phyloP scores from a whole-genome alignment of 1,140 invertebrate genomes.

The Ectropis grisescens region DNA sequence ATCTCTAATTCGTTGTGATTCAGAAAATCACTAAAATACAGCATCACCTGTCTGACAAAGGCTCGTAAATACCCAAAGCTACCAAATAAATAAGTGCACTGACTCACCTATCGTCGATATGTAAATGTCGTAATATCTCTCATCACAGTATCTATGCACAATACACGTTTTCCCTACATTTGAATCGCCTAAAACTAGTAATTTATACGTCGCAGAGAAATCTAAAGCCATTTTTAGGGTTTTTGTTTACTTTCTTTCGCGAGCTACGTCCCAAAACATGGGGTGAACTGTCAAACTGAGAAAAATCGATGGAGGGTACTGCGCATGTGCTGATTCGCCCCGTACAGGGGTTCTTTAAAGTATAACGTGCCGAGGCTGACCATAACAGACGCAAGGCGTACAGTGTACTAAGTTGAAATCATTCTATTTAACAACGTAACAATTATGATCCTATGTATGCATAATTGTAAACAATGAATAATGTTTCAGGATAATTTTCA shows the following conservation, averaged over 20 bases:
- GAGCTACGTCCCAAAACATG: conserved; percentile 54
- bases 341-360: no score
- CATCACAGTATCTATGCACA: conserved; percentile 90
- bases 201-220: conserved; percentile 87
- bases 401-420: no score
- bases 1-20: conserved; percentile 16
- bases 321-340: conserved; percentile 49
- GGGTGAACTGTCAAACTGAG: conserved; percentile 60
- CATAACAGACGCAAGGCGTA: no score
- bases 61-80: conserved; percentile 37
- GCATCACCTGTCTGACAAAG: conserved; percentile 39
- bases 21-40: conserved; percentile 25
- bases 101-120: conserved; percentile 91
- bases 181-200: conserved; percentile 89
- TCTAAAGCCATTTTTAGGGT: conserved; percentile 88
- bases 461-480: no score
- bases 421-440: no score
- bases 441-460: no score
- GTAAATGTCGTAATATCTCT: conserved; percentile 91
- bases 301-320: conserved; percentile 57
- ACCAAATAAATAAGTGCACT: conserved; percentile 36
- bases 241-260: conserved; percentile 57
- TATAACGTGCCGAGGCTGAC: no score
- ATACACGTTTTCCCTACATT: conserved; percentile 95
- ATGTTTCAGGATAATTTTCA: no score